Evolutionary conservation across 2,888 invertebrate species (phyloP).

Genomic region (Listrodromus nycthemerus): DNA sequence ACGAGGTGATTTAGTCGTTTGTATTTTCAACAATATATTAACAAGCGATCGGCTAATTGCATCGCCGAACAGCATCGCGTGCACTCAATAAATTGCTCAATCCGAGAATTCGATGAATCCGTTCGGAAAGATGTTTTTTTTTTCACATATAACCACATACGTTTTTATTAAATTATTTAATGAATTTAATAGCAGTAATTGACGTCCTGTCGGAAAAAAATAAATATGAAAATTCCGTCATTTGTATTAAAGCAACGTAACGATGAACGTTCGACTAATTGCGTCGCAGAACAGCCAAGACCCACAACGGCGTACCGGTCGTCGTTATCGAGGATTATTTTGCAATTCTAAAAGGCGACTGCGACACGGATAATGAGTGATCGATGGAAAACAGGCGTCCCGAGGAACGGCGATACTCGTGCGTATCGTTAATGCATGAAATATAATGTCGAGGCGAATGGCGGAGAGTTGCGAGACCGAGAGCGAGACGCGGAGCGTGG

Average conservation of each 20-base stretch:
- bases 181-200: too few relatives aligned
- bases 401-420: slow-evolving; percentile 25
- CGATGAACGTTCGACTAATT: not conserved
- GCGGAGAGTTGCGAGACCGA: slow-evolving; percentile 51
- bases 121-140: too few relatives aligned
- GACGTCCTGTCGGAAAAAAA: too few relatives aligned
- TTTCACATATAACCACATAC: too few relatives aligned
- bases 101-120: too few relatives aligned
- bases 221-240: too few relatives aligned
- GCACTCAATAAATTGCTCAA: not conserved
- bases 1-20: too few relatives aligned
- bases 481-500: slow-evolving; percentile 30
- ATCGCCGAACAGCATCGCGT: not conserved
- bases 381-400: slow-evolving; percentile 56
- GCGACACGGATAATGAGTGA: slow-evolving; percentile 61
- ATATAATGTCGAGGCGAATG: slow-evolving; percentile 41
- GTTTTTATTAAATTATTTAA: too few relatives aligned
- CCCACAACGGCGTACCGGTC: not conserved
- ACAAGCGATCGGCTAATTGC: not conserved
- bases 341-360: slow-evolving; percentile 54
- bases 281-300: slow-evolving; percentile 5
- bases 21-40: not conserved
- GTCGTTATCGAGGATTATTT: slow-evolving; percentile 48
- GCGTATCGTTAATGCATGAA: slow-evolving; percentile 40
- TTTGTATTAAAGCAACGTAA: not conserved